These are phyloP conservation scores for Cryptophagus acutangulus DNA, from an alignment of 2,888 invertebrate species.

Conservation along the genomic window DNA sequence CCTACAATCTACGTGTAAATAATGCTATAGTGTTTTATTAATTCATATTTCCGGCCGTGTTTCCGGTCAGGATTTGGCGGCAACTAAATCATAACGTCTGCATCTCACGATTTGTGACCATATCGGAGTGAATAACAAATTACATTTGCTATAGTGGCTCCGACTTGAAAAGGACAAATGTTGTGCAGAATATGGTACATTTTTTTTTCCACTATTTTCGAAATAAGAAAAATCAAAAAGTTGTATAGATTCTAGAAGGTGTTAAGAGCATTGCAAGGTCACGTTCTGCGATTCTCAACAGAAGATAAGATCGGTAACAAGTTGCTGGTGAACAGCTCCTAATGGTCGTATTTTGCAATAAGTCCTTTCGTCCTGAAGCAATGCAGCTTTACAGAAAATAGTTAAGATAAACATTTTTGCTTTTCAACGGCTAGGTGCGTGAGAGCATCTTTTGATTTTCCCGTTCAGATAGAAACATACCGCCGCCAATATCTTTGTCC, in stretches of 20 bases:
- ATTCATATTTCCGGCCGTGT: too few relatives aligned
- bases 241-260: conserved; percentile 38
- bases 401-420: conserved; percentile 37
- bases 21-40: too few relatives aligned
- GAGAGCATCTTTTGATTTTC: conserved; percentile 33
- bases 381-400: conserved; percentile 39
- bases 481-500: conserved; percentile 15
- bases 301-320: conserved; percentile 46
- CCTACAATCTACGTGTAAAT: too few relatives aligned
- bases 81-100: too few relatives aligned
- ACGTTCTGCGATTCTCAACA: conserved; percentile 44
- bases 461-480: conserved; percentile 28
- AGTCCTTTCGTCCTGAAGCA: conserved; percentile 37
- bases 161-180: too few relatives aligned
- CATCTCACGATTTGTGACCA: too few relatives aligned
- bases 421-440: conserved; percentile 30
- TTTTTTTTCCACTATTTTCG: too few relatives aligned
- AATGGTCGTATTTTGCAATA: conserved; percentile 44
- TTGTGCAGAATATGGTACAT: too few relatives aligned
- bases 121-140: too few relatives aligned
- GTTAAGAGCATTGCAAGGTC: conserved; percentile 46
- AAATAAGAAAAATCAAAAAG: conserved; percentile 23
- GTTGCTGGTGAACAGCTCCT: conserved; percentile 44
- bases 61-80: too few relatives aligned
- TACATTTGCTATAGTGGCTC: too few relatives aligned